Conservation (phyloP, 1,140 invertebrate genomes). For the Platyura marginata region DNA sequence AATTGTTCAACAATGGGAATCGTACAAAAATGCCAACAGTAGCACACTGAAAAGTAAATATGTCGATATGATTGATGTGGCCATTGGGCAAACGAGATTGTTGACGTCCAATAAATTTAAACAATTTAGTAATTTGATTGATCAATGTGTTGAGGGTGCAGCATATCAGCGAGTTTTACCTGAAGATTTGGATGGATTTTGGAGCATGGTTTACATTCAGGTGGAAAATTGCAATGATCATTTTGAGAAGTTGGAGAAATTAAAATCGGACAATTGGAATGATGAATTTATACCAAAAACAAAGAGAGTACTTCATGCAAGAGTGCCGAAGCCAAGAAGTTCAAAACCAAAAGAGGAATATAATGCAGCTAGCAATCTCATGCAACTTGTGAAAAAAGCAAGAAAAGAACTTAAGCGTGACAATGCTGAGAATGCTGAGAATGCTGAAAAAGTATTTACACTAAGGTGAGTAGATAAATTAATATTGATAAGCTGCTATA, state of each 20-base stretch:
- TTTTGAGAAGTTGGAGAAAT: conserved; percentile 28
- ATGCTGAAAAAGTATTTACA: too few relatives aligned
- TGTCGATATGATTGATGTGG: conserved; percentile 39
- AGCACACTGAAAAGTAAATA: conserved; percentile 9
- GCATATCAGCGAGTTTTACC: conserved; percentile 32
- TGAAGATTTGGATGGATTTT: conserved; percentile 53
- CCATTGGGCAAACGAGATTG: conserved; percentile 46
- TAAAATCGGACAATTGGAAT: conserved; percentile 31
- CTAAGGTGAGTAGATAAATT: too few relatives aligned
- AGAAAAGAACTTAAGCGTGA: too few relatives aligned
- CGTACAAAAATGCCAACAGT: conserved; percentile 15
- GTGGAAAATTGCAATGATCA: conserved; percentile 33
- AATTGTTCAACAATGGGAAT: conserved; percentile 27
- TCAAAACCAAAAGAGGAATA: too few relatives aligned
- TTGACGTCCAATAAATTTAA: conserved; percentile 46
- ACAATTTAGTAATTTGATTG: conserved; percentile 41
- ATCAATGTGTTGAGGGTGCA: conserved; percentile 39
- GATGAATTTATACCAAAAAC: too few relatives aligned
- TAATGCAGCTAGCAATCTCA: too few relatives aligned
- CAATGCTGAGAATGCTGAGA: too few relatives aligned
- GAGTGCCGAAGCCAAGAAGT: too few relatives aligned
- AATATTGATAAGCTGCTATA: too few relatives aligned
- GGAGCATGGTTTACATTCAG: conserved; percentile 54
- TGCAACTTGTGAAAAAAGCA: too few relatives aligned
- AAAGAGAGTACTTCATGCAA: too few relatives aligned